These are phyloP conservation scores for Argopecten irradians DNA, from an alignment of 1,140 invertebrate species.

Conservation along the genomic window DNA sequence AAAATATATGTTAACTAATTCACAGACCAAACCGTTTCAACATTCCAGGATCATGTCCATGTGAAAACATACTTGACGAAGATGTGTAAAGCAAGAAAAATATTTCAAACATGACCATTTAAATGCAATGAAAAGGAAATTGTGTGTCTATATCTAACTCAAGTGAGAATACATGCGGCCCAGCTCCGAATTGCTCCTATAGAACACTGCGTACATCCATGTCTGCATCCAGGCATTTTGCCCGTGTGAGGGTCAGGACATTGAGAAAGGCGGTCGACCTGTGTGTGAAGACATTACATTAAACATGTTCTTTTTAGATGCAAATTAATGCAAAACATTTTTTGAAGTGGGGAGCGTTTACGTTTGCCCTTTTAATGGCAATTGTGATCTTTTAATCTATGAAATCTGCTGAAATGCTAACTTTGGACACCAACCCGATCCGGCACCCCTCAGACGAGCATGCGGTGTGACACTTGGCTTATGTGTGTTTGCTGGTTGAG, in stretches of 20 bases:
- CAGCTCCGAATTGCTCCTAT: background rate
- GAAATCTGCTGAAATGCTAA: slow-evolving; percentile 21
- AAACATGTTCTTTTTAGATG: background rate
- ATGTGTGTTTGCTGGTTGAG: slow-evolving; percentile 5
- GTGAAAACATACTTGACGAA: background rate
- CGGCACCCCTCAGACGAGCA: slow-evolving; percentile 12
- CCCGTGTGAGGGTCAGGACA: slow-evolving; percentile 3
- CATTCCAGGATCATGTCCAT: background rate
- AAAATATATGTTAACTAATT: background rate
- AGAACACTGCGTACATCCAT: background rate
- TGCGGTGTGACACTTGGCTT: slow-evolving; percentile 5
- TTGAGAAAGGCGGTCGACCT: background rate
- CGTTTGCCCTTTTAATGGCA: background rate
- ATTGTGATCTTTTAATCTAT: slow-evolving; percentile 11
- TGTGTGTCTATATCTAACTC: background rate
- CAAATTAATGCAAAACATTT: background rate
- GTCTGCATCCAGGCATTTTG: background rate
- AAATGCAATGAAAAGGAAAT: background rate
- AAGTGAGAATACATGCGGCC: background rate
- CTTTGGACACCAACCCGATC: background rate
- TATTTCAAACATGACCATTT: slow-evolving; percentile 1
- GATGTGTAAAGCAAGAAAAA: background rate
- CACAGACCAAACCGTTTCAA: background rate
- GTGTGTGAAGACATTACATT: background rate
- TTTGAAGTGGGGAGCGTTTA: background rate